A percentile compares a stretch with the other conserved stretches of the same genome.
phyloP scores from a whole-genome alignment of 2,888 invertebrate genomes.

The Auanema freiburgensis region DNA sequence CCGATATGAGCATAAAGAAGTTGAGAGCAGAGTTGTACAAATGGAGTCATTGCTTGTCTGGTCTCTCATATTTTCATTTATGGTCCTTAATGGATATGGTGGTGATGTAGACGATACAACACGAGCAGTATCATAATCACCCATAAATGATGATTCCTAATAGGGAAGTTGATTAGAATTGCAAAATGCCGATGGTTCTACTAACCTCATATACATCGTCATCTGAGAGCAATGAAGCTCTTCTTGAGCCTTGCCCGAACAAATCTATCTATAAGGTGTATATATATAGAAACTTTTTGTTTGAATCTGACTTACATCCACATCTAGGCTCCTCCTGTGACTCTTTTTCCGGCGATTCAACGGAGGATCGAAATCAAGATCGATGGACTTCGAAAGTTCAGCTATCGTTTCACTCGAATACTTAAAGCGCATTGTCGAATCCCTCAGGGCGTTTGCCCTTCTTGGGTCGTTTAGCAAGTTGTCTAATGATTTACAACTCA shows the following conservation, averaged over 20 bases:
- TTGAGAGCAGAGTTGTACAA: slow-evolving; percentile 14
- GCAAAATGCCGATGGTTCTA: too few species aligned
- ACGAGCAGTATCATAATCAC: slow-evolving; percentile 2
- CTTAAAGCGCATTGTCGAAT: not conserved
- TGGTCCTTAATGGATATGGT: too few species aligned
- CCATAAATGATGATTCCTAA: too few species aligned
- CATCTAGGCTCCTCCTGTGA: not conserved
- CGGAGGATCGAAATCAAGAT: slow-evolving; percentile 17
- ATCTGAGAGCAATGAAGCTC: slow-evolving; percentile 16
- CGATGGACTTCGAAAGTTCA: slow-evolving; percentile 18
- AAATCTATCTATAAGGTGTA: not conserved
- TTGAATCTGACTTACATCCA: not conserved
- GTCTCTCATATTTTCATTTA: too few species aligned
- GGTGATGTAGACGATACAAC: slow-evolving; percentile 19
- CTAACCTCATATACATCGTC: slow-evolving; percentile 7
- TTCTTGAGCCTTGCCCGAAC: not conserved
- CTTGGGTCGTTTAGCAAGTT: slow-evolving; percentile 12
- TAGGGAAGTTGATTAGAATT: too few species aligned
- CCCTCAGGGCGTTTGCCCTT: slow-evolving; percentile 9
- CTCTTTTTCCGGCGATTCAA: slow-evolving; percentile 1
- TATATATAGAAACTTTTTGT: not conserved
- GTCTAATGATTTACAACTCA: too few species aligned
- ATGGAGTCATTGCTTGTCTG: slow-evolving; percentile 17
- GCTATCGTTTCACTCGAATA: slow-evolving; percentile 12
- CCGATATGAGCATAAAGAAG: slow-evolving; percentile 18